These are phyloP conservation scores for Neelides folsomi DNA, from an alignment of 2,888 invertebrate genomes.

Conservation along the genomic window DNA sequence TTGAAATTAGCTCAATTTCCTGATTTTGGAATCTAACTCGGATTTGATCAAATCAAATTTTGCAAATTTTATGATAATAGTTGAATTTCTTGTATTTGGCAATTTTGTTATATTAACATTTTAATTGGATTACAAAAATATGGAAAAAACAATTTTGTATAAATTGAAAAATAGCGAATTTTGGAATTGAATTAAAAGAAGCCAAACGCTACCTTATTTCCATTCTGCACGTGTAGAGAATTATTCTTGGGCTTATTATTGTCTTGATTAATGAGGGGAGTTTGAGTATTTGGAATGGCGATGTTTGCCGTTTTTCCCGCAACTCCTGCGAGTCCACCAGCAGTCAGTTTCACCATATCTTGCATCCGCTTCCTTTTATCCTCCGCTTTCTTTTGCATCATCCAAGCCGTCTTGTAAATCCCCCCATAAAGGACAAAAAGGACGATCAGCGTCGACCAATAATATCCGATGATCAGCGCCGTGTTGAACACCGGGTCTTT, in stretches of 20 bases:
- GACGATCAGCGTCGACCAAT: constrained; percentile 92
- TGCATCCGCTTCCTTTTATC: constrained; percentile 92
- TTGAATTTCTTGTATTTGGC: no score
- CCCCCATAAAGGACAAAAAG: constrained; percentile 91
- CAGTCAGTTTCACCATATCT: constrained; percentile 80
- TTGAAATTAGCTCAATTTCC: no score
- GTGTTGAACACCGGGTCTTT: constrained; percentile 96
- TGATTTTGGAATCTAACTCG: no score
- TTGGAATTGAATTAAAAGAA: no score
- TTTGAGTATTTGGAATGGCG: constrained; percentile 62
- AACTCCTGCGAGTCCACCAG: constrained; percentile 36
- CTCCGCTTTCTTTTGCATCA: constrained; percentile 93
- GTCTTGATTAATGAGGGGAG: constrained; percentile 55
- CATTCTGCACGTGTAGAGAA: constrained; percentile 28
- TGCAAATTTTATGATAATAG: no score
- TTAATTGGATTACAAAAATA: no score
- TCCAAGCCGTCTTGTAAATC: constrained; percentile 92
- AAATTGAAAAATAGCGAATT: no score
- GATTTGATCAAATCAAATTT: no score
- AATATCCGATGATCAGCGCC: constrained; percentile 88
- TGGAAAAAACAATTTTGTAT: no score
- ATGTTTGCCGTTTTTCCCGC: constrained; percentile 51
- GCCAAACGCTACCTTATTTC: constrained; percentile 18
- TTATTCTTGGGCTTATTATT: constrained; percentile 38
- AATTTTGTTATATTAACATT: no score